Evolutionary conservation across 2,888 invertebrate genomes (phyloP).

Genomic region (Sialis lutaria): DNA sequence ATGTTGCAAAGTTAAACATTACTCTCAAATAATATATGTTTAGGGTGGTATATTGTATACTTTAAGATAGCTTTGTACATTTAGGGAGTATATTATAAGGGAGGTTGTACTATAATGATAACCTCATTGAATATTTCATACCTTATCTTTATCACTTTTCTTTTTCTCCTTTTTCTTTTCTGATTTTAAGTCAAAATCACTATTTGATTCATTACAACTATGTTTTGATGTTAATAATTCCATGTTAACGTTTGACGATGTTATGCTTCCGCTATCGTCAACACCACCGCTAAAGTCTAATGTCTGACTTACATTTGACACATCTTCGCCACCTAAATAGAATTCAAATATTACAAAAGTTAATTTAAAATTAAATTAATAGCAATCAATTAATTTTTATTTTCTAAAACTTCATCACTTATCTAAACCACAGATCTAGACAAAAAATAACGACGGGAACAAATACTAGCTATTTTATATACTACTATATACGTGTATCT

Average conservation of each 20-base stretch:
- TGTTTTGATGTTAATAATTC: constrained; percentile 33
- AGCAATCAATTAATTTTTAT: background rate
- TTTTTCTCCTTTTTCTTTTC: constrained; percentile 20
- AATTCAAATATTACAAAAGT: constrained; percentile 4
- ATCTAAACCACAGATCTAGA: background rate
- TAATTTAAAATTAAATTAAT: background rate
- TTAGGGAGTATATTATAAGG: too few relatives aligned
- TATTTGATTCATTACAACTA: constrained; percentile 34
- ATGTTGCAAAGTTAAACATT: too few relatives aligned
- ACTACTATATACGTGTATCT: background rate
- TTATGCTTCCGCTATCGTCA: constrained; percentile 33
- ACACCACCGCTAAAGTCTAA: constrained; percentile 31
- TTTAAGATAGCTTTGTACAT: too few relatives aligned
- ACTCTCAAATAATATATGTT: too few relatives aligned
- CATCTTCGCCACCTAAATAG: constrained; percentile 26
- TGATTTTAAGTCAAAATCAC: constrained; percentile 25
- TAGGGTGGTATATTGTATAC: too few relatives aligned
- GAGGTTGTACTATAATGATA: too few relatives aligned
- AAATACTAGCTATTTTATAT: too few relatives aligned
- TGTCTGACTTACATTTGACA: constrained; percentile 25
- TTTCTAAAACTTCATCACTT: background rate
- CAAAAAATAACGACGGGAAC: background rate
- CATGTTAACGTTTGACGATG: constrained; percentile 34
- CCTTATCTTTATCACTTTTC: constrained; percentile 17
- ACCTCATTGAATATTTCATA: constrained; percentile 5